These are phyloP conservation scores for Diarsia brunnea DNA, from an alignment of 2,888 invertebrate species.

Conservation along the genomic window DNA sequence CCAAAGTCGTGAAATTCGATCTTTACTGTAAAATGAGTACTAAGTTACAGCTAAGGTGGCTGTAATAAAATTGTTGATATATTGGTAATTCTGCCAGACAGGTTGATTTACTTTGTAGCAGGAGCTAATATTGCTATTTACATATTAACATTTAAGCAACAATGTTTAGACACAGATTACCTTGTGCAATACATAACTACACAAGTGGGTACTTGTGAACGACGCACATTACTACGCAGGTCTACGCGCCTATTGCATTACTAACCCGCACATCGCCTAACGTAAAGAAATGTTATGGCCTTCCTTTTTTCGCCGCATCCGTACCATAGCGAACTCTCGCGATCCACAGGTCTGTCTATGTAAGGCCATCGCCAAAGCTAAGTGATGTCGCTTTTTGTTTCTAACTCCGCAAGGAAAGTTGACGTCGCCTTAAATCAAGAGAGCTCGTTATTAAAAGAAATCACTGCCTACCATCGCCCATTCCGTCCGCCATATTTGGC, in stretches of 20 bases:
- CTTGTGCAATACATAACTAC: conserved; percentile 19
- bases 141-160: conserved; percentile 36
- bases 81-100: conserved; percentile 17
- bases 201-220: conserved; percentile 2
- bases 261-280: conserved; percentile 37
- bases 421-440: conserved; percentile 82
- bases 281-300: conserved; percentile 65
- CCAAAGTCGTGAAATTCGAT: conserved; percentile 55
- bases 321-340: conserved; percentile 51
- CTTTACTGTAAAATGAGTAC: conserved; percentile 18
- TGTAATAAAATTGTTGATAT: conserved; percentile 42
- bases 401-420: conserved; percentile 88
- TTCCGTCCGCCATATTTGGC: conserved; percentile 82
- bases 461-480: conserved; percentile 81
- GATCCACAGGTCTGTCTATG: conserved; percentile 72
- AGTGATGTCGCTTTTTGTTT: conserved; percentile 77
- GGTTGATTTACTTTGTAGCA: conserved; percentile 46
- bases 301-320: conserved; percentile 58
- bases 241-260: conserved; percentile 34
- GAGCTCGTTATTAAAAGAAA: conserved; percentile 86
- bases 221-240: conserved; percentile 33
- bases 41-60: conserved; percentile 30
- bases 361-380: conserved; percentile 55
- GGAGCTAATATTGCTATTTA: conserved; percentile 13
- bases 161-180: conserved; percentile 26